Conservation (phyloP, 2,888 invertebrate genomes). For the Apamea sordens region DNA sequence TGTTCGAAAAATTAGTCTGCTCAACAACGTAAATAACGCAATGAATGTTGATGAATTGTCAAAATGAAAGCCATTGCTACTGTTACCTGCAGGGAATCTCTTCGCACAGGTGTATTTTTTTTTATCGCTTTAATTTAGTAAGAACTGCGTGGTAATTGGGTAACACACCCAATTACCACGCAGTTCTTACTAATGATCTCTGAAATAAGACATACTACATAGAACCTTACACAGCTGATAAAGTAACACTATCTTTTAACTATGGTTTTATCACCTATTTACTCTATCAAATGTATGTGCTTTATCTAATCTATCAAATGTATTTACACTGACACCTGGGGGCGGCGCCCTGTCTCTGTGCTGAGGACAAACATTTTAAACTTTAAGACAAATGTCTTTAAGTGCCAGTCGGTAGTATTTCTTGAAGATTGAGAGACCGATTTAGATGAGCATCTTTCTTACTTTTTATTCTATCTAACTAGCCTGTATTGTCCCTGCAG, state of each 20-base stretch:
- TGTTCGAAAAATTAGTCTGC: too few relatives aligned
- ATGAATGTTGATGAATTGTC: too few relatives aligned
- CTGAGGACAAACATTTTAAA: neutral
- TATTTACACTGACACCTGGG: conserved; percentile 28
- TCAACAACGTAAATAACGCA: too few relatives aligned
- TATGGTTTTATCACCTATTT: conserved; percentile 21
- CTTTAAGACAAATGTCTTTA: neutral
- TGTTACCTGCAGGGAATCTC: too few relatives aligned
- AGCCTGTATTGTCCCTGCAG: too few relatives aligned
- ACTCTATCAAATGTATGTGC: conserved; percentile 25
- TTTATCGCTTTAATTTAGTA: too few relatives aligned
- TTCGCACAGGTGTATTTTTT: too few relatives aligned
- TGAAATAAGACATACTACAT: neutral
- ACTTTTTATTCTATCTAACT: neutral
- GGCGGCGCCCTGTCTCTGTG: neutral
- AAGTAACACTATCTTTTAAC: conserved; percentile 5
- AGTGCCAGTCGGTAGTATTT: neutral
- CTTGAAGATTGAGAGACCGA: neutral
- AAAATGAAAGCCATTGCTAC: too few relatives aligned
- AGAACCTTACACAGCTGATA: conserved; percentile 10
- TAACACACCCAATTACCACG: too few relatives aligned
- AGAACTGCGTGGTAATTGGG: too few relatives aligned
- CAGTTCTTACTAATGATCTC: neutral
- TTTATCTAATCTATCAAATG: conserved; percentile 41
- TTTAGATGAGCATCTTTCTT: neutral